A percentile compares a stretch with the other conserved stretches of the same genome.
These are phyloP conservation scores for Oegoconia quadripuncta DNA, from an alignment of 2,888 invertebrate genomes.

Conservation along the genomic window DNA sequence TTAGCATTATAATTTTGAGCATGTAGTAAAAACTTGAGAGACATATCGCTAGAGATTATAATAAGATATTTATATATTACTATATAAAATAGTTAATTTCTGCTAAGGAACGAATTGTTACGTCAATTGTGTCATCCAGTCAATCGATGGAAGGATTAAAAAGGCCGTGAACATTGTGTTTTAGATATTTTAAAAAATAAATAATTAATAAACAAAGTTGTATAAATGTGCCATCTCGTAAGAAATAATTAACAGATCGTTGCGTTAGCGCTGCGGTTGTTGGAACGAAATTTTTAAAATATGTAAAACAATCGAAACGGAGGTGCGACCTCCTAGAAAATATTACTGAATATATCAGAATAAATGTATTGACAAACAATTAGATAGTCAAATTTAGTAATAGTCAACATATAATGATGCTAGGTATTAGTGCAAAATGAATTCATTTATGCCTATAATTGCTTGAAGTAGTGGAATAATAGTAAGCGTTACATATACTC, in stretches of 20 bases:
- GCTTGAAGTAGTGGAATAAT: constrained; percentile 48
- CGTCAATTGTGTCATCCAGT: constrained; percentile 69
- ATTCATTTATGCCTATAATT: constrained; percentile 56
- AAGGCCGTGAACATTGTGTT: constrained; percentile 15
- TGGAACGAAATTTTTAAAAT: constrained; percentile 9
- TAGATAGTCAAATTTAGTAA: constrained; percentile 73
- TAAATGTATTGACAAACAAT: constrained; percentile 43
- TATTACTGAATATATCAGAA: constrained; percentile 44
- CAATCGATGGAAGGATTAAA: constrained; percentile 40
- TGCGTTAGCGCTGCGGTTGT: too few relatives aligned
- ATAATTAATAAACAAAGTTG: too few relatives aligned
- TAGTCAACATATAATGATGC: constrained; percentile 50
- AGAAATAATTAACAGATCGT: too few relatives aligned
- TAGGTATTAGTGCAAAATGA: constrained; percentile 43
- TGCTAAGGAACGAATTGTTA: constrained; percentile 49
- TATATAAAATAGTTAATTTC: constrained; percentile 37
- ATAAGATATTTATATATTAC: constrained; percentile 59
- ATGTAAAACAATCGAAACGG: constrained; percentile 21
- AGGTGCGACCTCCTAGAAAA: constrained; percentile 48
- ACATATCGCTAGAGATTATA: constrained; percentile 75
- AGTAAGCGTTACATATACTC: constrained; percentile 52
- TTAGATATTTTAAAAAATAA: constrained; percentile 18
- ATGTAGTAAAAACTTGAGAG: constrained; percentile 69
- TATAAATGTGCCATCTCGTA: too few relatives aligned
- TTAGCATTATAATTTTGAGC: constrained; percentile 59